These are phyloP conservation scores for Hoplias malabaricus DNA, from an alignment of 2,113 vertebrate species.

Conservation along the genomic window DNA sequence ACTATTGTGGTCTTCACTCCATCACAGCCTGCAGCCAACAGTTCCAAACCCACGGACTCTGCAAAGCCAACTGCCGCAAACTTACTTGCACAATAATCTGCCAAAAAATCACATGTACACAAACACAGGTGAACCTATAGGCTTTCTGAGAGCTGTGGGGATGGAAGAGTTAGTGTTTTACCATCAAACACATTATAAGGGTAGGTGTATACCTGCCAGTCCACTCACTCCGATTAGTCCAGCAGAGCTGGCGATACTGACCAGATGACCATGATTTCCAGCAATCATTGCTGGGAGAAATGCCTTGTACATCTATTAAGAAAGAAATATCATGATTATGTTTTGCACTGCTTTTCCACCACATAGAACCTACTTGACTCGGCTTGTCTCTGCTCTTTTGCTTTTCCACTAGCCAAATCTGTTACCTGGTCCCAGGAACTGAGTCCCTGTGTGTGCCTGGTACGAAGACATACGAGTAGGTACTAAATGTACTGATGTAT, in stretches of 20 bases:
- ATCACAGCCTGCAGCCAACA: conserved; percentile 66
- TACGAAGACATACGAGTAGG: too few species aligned
- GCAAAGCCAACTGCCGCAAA: conserved; percentile 92
- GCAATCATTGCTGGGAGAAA: conserved; percentile 96
- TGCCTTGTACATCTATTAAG: conserved; percentile 86
- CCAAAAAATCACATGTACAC: neutral
- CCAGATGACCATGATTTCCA: conserved; percentile 88
- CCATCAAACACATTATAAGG: neutral
- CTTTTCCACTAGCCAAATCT: too few species aligned
- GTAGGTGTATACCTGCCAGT: conserved; percentile 76
- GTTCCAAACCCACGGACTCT: conserved; percentile 81
- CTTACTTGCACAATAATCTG: conserved; percentile 97
- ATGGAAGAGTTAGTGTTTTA: neutral
- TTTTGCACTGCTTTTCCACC: too few species aligned
- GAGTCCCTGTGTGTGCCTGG: too few species aligned
- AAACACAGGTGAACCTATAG: neutral
- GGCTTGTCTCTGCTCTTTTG: too few species aligned
- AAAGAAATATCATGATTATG: neutral
- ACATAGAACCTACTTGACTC: too few species aligned
- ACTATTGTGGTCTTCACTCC: conserved; percentile 92
- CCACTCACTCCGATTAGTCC: conserved; percentile 75
- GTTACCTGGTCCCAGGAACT: too few species aligned
- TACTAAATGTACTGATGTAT: too few species aligned
- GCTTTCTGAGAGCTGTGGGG: neutral
- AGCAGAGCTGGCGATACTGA: conserved; percentile 87